Evolutionary conservation across 2,113 vertebrate genomes (phyloP).

Genomic region (Cephalophus harveyi): DNA sequence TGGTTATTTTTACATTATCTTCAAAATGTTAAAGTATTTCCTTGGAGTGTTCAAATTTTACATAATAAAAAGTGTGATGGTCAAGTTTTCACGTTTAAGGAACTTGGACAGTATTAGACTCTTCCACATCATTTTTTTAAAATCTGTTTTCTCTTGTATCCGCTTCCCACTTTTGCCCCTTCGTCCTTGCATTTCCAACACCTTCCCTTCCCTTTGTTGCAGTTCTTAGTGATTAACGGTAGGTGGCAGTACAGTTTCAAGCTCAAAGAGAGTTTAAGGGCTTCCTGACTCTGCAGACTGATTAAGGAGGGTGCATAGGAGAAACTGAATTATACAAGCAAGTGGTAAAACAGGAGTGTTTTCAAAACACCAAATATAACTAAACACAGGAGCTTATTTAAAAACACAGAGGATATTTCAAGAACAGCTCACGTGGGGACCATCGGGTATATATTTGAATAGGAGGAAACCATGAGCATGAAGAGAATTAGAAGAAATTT

Average conservation of each 20-base stretch:
- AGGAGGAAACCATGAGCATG: neutral
- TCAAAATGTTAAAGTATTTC: neutral
- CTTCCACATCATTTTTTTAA: neutral
- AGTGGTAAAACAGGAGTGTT: neutral
- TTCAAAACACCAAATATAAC: neutral
- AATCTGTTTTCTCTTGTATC: neutral
- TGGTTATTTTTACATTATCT: neutral
- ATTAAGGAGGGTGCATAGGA: neutral
- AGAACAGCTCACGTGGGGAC: neutral
- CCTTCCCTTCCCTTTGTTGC: neutral
- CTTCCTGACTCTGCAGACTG: neutral
- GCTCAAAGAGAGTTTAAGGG: neutral
- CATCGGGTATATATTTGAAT: neutral
- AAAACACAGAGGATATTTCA: neutral
- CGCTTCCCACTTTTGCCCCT: neutral
- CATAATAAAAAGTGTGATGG: neutral
- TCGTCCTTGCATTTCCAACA: neutral
- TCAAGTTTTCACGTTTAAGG: neutral
- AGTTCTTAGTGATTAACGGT: slow-evolving; percentile 63
- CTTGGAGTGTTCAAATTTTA: neutral
- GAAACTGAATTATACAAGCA: neutral
- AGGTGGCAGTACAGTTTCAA: slow-evolving; percentile 79
- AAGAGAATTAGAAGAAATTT: neutral
- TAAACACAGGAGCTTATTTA: neutral
- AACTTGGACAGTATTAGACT: neutral